Evolutionary conservation across 2,113 vertebrate genomes (phyloP).

Genomic region (Aix galericulata): DNA sequence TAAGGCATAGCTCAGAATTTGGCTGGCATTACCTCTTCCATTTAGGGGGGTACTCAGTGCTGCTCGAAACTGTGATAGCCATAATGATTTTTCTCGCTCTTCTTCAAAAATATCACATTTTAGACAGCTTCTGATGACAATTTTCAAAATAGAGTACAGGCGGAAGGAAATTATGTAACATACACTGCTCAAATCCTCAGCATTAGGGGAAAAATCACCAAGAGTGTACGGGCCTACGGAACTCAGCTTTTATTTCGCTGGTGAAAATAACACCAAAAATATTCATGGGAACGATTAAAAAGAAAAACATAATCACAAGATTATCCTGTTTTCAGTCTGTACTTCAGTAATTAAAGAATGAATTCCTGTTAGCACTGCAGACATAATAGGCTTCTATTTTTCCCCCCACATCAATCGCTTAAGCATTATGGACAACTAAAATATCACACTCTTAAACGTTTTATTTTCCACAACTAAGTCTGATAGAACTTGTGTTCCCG

Average conservation of each 20-base stretch:
- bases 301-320: neutral
- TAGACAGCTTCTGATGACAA: neutral
- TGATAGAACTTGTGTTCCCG: neutral
- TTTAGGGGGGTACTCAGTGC: neutral
- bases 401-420: neutral
- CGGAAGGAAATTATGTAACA: neutral
- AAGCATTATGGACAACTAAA: neutral
- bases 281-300: neutral
- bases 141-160: neutral
- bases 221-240: neutral
- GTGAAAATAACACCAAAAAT: neutral
- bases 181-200: neutral
- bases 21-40: rapidly evolving
- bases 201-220: neutral
- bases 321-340: neutral
- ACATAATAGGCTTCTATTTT: neutral
- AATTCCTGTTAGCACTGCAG: neutral
- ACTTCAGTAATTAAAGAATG: neutral
- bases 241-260: neutral
- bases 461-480: neutral
- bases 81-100: neutral
- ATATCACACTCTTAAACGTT: neutral
- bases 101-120: neutral
- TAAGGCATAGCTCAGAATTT: neutral
- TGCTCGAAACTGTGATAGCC: neutral